These are phyloP conservation scores for Scophthalmus maximus DNA, from an alignment of 2,113 vertebrate genomes.

Conservation along the genomic window DNA sequence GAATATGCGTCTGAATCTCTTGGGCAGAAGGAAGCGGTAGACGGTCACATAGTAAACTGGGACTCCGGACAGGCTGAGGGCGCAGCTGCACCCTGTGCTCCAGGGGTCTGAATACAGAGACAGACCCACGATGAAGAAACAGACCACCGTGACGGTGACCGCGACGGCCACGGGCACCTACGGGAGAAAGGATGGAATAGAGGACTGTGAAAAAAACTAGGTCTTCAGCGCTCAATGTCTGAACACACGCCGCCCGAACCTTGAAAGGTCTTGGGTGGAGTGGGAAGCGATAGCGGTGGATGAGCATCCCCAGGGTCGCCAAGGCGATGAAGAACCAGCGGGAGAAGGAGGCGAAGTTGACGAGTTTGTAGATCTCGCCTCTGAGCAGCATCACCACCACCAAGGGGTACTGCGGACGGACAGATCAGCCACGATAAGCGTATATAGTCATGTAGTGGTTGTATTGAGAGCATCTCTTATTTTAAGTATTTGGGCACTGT, in stretches of 20 bases:
- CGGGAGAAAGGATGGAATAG: too few relatives aligned
- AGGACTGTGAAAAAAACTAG: background rate
- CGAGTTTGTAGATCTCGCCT: conserved; percentile 87
- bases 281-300: conserved; percentile 88
- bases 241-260: conserved; percentile 68
- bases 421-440: background rate
- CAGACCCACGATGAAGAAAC: conserved; percentile 93
- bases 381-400: conserved; percentile 82
- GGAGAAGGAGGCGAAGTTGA: conserved; percentile 91
- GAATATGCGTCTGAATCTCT: conserved; percentile 58
- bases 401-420: conserved; percentile 83
- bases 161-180: conserved; percentile 92
- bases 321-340: conserved; percentile 91
- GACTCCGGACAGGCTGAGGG: conserved; percentile 90
- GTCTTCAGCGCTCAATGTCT: background rate
- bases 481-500: too few relatives aligned
- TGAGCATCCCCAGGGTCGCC: conserved; percentile 86
- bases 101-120: conserved; percentile 96
- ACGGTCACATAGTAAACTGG: conserved; percentile 90
- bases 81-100: conserved; percentile 91
- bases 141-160: conserved; percentile 91
- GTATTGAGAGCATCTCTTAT: background rate
- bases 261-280: conserved; percentile 86
- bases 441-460: too few relatives aligned
- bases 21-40: conserved; percentile 65